These are phyloP conservation scores for Caenorhabditis panamensis DNA, from an alignment of 2,888 invertebrate genomes.

Conservation along the genomic window DNA sequence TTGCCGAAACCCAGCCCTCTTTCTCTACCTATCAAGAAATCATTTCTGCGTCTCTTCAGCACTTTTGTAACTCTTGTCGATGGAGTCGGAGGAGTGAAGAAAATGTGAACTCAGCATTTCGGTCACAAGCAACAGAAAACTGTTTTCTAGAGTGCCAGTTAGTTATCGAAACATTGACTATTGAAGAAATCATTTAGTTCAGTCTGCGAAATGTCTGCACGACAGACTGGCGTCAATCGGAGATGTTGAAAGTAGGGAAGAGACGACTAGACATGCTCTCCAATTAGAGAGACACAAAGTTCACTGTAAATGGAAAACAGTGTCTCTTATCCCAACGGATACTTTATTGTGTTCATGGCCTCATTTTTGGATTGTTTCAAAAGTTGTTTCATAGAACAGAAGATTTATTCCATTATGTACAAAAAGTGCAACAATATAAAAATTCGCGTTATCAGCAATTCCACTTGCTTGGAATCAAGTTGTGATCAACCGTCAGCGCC, in stretches of 20 bases:
- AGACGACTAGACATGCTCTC: too few species aligned
- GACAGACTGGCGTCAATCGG: not conserved
- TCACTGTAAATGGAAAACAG: too few species aligned
- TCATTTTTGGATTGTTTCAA: too few species aligned
- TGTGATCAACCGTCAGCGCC: conserved; percentile 44
- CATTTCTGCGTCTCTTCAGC: conserved; percentile 34
- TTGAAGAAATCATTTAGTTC: conserved; percentile 15
- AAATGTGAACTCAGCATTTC: conserved; percentile 45
- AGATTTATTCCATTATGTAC: conserved; percentile 35
- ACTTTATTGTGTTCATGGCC: too few species aligned
- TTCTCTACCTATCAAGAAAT: conserved; percentile 19
- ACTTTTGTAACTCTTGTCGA: conserved; percentile 30
- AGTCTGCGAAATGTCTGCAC: conserved; percentile 14
- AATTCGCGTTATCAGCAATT: conserved; percentile 32
- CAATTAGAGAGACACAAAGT: too few species aligned
- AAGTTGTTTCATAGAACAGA: conserved; percentile 8
- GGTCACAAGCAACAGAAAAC: conserved; percentile 32
- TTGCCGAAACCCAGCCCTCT: conserved; percentile 23
- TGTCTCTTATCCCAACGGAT: too few species aligned
- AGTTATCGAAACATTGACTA: not conserved
- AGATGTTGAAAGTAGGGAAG: too few species aligned
- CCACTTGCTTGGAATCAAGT: conserved; percentile 41
- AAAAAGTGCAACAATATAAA: conserved; percentile 34
- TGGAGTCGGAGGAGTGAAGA: not conserved
- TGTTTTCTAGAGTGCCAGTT: not conserved